A percentile compares a stretch with the other conserved stretches of the same genome.
Evolutionary conservation across 2,888 invertebrate genomes (phyloP).

Genomic region (Mantis religiosa): DNA sequence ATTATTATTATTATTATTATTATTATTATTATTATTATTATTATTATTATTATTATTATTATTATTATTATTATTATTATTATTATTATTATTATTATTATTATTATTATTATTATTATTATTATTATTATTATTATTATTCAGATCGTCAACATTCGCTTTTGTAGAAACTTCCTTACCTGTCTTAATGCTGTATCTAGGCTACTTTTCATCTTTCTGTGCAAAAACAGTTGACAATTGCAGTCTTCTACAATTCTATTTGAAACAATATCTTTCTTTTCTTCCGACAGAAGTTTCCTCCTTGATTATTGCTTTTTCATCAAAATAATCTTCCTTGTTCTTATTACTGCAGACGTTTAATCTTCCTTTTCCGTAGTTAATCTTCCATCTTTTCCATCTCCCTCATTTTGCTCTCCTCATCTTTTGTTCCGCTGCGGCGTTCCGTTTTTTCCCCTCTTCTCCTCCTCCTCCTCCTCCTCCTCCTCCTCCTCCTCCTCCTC

Average conservation of each 20-base stretch:
- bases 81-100: too few species aligned
- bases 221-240: neutral
- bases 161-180: too few species aligned
- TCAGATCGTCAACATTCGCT: too few species aligned
- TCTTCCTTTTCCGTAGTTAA: conserved; percentile 7
- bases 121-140: too few species aligned
- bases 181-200: too few species aligned
- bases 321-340: neutral
- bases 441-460: neutral
- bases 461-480: neutral
- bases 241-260: neutral
- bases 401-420: neutral
- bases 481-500: neutral
- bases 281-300: neutral
- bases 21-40: too few species aligned
- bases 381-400: neutral
- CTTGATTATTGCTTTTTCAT: conserved; percentile 4
- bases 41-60: too few species aligned
- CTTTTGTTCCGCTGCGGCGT: neutral
- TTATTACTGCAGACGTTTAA: neutral
- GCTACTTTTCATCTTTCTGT: neutral
- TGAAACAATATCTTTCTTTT: neutral
- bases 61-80: too few species aligned
- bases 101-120: too few species aligned
- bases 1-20: too few species aligned